Evolutionary conservation across 2,113 vertebrate species (phyloP), one percentile per base, ranked within the genome.

Genomic region (Gallinago jamesoni): DNA sequence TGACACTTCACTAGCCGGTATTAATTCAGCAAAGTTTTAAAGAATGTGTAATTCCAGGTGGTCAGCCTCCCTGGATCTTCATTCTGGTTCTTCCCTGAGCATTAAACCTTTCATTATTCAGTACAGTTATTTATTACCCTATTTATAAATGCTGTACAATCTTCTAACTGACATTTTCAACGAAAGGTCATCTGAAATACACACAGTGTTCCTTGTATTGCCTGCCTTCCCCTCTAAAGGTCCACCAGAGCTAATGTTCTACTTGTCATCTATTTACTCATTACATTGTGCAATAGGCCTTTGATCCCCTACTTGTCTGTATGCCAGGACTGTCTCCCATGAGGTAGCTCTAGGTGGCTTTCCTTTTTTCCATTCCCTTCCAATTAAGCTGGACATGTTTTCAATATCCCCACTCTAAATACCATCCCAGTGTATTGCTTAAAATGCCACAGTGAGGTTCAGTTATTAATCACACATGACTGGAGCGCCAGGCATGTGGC

Each of bases 151-250:
- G 84, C 93, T 84, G 45, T 76, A 56, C 45, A 72, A 62, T 84
- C 76, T 94, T 90, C 84, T 95, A 72, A 94, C 85, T 94, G 94
- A 90, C 94, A 96, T 97, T 97, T 97, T 84, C 81, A 95, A 13
- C 4, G 5, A 96, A 95, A 97, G 95, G 96, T 96, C 96, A 90
- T 17, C 81, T 84, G 91, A 91, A 94, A 91, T 67, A 92, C 60
- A 91, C 89, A 73, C 5, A 0, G n/a, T 90, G 91, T 90, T 96
- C 83, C 73, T 92, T 45, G 0, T 72, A 69, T 66, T 24, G 8
- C 89, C 84, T 95, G 86, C 81, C 69, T 94, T 94, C 67, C 60
- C 64, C 68, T 86, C 66, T 85, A 94, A 96, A 96, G 87, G 91
- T 91, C 84, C 95, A 43, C 60, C 50, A 88, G 83, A 83, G 87